Conservation (phyloP, 2,113 vertebrate genomes). For the Castor canadensis region DNA sequence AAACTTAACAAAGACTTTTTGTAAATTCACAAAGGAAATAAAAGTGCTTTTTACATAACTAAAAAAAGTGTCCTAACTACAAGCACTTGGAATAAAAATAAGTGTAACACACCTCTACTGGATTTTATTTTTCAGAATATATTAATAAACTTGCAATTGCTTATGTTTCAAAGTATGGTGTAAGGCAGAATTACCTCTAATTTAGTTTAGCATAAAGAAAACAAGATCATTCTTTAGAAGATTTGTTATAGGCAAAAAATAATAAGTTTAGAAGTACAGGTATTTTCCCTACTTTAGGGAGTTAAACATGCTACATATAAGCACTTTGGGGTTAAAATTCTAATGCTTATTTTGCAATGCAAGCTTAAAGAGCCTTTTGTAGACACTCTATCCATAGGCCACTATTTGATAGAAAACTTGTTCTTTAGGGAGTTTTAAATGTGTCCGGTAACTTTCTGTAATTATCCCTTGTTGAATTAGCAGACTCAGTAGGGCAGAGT, state of each 20-base stretch:
- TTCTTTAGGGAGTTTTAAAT: constrained; percentile 68
- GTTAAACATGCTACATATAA: constrained; percentile 21
- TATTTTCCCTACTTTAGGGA: background rate
- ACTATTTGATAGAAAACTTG: constrained; percentile 56
- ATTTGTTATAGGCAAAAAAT: background rate
- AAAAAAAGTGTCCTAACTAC: background rate
- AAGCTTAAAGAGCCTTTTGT: constrained; percentile 32
- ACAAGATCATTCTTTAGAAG: background rate
- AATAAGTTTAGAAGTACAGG: constrained; percentile 16
- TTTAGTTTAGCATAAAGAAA: background rate
- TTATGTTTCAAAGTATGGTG: background rate
- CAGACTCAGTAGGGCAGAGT: constrained; percentile 62
- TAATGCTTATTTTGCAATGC: constrained; percentile 31
- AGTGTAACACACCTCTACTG: background rate
- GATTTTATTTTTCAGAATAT: constrained; percentile 18
- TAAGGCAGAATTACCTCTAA: background rate
- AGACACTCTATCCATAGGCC: constrained; percentile 39
- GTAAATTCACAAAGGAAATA: background rate
- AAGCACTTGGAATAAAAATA: background rate
- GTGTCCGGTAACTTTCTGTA: constrained; percentile 66
- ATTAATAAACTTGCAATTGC: background rate
- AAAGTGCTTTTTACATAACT: background rate
- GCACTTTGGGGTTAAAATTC: constrained; percentile 20
- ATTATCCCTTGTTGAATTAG: constrained; percentile 75
- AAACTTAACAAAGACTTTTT: background rate